phyloP scores from a whole-genome alignment of 1,140 invertebrate species.

The Eriosoma lanigerum region DNA sequence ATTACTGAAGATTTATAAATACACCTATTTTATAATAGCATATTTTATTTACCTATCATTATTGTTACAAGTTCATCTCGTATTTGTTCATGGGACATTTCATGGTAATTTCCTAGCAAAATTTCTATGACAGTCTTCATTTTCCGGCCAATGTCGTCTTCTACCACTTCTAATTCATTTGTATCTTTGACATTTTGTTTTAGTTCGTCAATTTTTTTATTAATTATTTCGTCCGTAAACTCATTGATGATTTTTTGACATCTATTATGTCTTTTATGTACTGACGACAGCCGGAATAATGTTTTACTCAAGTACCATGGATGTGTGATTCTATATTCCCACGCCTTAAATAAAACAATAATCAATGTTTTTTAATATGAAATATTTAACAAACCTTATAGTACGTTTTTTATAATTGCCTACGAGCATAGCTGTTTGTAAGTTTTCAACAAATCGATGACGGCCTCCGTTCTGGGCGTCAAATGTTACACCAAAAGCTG shows the following conservation, averaged over 20 bases:
- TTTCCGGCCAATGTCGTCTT: slow-evolving; percentile 12
- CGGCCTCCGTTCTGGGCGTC: slow-evolving; percentile 12
- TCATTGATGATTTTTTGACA: slow-evolving; percentile 45
- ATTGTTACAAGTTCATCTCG: slow-evolving; percentile 52
- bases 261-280: slow-evolving; percentile 10
- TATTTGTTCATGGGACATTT: slow-evolving; percentile 45
- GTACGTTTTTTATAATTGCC: not conserved
- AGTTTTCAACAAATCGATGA: slow-evolving; percentile 41
- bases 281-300: slow-evolving; percentile 18
- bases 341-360: slow-evolving; percentile 32
- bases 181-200: not conserved
- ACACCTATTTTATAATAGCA: too few relatives aligned
- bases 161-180: not conserved
- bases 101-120: not conserved
- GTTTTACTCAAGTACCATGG: slow-evolving; percentile 41
- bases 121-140: slow-evolving; percentile 40
- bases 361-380: too few relatives aligned
- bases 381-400: too few relatives aligned
- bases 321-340: slow-evolving; percentile 35
- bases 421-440: slow-evolving; percentile 22
- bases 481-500: slow-evolving; percentile 33
- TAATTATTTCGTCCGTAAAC: slow-evolving; percentile 34
- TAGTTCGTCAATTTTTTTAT: slow-evolving; percentile 14
- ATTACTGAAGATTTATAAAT: too few relatives aligned
- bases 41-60: slow-evolving; percentile 49